Evolutionary conservation across 2,888 invertebrate genomes (phyloP).

Genomic region (Mimas tiliae): DNA sequence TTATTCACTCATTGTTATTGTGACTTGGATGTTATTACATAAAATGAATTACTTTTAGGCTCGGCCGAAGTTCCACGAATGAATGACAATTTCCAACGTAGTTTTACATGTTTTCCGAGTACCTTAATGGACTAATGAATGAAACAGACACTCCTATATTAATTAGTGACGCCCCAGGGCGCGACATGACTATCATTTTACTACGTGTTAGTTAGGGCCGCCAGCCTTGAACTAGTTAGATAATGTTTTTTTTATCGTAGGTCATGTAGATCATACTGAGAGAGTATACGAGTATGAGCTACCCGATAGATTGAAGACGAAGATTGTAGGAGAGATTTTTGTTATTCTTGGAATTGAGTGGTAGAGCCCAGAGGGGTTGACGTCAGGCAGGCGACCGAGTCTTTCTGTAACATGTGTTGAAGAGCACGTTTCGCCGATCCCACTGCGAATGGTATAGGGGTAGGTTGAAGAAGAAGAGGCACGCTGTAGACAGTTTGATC

Average conservation of each 20-base stretch:
- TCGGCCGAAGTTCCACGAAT: conserved; percentile 22
- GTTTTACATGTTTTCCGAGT: conserved; percentile 26
- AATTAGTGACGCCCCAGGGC: conserved; percentile 35
- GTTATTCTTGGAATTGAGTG: too few relatives aligned
- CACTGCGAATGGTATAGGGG: too few relatives aligned
- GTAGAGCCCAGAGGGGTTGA: too few relatives aligned
- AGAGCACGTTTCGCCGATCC: too few relatives aligned
- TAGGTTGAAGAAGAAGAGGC: too few relatives aligned
- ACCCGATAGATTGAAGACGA: not conserved
- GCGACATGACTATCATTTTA: conserved; percentile 17
- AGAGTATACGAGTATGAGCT: not conserved
- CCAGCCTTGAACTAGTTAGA: conserved; percentile 45
- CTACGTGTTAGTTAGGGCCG: conserved; percentile 28
- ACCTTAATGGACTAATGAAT: conserved; percentile 32
- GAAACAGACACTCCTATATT: conserved; percentile 31
- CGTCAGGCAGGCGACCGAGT: too few relatives aligned
- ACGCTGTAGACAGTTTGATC: too few relatives aligned
- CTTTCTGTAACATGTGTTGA: too few relatives aligned
- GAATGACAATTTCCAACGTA: conserved; percentile 14
- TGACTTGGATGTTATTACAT: too few relatives aligned
- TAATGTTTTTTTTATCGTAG: conserved; percentile 29
- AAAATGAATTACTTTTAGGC: conserved; percentile 6
- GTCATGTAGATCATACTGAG: not conserved
- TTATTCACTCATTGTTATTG: too few relatives aligned
- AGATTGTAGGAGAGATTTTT: not conserved